Base-by-base conservation (phyloP, 2,797 vertebrate genomes). In the Taeniopygia guttata region DNA sequence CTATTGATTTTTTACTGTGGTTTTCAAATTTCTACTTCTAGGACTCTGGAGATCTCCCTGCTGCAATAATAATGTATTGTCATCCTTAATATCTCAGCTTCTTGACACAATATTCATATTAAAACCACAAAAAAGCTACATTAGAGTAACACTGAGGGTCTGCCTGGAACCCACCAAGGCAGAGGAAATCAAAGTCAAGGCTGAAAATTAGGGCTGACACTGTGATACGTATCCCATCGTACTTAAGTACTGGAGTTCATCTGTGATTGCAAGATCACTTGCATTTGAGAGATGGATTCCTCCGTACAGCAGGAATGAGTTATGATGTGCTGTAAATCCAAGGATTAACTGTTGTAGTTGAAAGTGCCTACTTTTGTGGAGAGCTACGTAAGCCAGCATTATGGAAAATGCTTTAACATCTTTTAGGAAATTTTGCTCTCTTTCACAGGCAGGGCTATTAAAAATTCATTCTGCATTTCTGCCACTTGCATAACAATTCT, bases 1-100 rank as follows among this genome's bases (percentile, higher is more conserved):
- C 98, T 99, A 99, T 99, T 99, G 99, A 99, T 99, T 99, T 98
- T 98, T 98, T 97, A 97, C 95, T 98, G 97, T 97, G 98, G 98
- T 98, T 98, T 99, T 98, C 93, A 90, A 99, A 98, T 98, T 98
- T 97, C 98, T 98, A 97, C 98, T 98, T 98, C 97, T 97, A 81
- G 96, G 97, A 95, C 97, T 97, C 98, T 86, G 95, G 95, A 95
- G 98, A 96, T 94, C 97, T 97, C 94, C 96, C 94, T 95, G 91
- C 98, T 96, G 97, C 97, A 98, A 97, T 97, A 97, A 98, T 98
- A 96, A 98, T 96, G 97, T 97, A 97, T 97, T 98, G 98, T 98
- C 98, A 98, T 98, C 98, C 97, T 97, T 98, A 98, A 98, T 98
- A 98, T 98, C 97, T 98, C 97, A 97, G 90, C 80, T 96, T 92